Base-by-base conservation (phyloP, 2,113 vertebrate species). In the Recurvirostra avosetta region DNA sequence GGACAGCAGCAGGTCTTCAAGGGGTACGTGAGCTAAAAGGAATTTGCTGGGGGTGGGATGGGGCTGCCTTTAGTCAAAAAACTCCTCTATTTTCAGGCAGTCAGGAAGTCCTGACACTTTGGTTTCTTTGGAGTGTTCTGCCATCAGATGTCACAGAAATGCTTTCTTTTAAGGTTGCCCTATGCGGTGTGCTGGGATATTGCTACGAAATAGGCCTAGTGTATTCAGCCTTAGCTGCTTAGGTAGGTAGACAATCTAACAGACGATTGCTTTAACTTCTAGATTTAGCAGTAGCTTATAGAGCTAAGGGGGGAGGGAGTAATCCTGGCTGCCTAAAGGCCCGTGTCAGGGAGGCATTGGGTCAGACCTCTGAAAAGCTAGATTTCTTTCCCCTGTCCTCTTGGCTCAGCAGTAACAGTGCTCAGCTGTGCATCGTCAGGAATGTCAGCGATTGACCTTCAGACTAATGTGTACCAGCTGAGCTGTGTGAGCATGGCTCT, bases 1-100 rank as follows among this genome's bases (percentile, higher is more conserved):
- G 99, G 99, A 34, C 98, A 99, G 95, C 99, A 99, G 92, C 99
- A 99, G 73, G 98, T 99, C 95, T 99, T 98, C 98, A 99, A 99
- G 98, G 99, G 99, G 99, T 99, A 88, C 16, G 98, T 91, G 74
- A 61, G 15, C 8, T 22, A 8, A 34, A 52, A 56, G 52, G 71
- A 45, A 0, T 50, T 66, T 32, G 6, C 22, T 76, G 0, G 1
- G 62, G 30, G 4, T 72, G 53, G 34, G 27, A 5, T 22, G 34
- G 32, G 12, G 50, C 63, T 90, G 62, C 23, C 36, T 71, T 74
- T 12, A 47, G 61, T 36, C 56, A 53, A 23, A 89, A 7, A 17
- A n/a, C 25, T 62, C 17, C 43, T 72, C 16, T 80, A 47, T 53
- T 88, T 45, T 40, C 36, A 43, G 43, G 49, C 67, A 56, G 72